Conservation (phyloP, 2,797 vertebrate species). For the Argyrosomus regius region DNA sequence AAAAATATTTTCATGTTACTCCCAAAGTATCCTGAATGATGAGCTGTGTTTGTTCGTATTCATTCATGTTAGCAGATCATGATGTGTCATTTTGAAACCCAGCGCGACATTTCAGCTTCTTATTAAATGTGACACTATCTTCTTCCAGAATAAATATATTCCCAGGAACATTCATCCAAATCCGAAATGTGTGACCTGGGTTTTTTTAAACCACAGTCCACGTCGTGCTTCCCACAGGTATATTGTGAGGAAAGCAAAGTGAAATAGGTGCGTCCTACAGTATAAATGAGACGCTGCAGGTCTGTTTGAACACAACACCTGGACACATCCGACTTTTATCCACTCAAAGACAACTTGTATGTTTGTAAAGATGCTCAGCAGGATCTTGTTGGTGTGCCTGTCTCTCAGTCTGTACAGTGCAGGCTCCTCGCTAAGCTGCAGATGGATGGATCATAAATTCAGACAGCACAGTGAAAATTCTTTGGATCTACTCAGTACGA, state of each 20-base stretch:
- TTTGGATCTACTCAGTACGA: conserved; percentile 48
- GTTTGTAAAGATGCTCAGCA: conserved; percentile 47
- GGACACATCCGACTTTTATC: background rate
- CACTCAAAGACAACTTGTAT: fast-evolving
- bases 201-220: no score
- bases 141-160: no score
- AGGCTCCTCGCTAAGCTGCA: conserved; percentile 60
- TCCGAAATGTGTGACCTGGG: no score
- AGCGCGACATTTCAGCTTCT: no score
- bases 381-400: conserved; percentile 30
- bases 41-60: no score
- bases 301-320: conserved; percentile 13
- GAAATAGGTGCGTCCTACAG: conserved; percentile 29
- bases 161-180: no score
- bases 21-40: no score
- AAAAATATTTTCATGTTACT: no score
- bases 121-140: no score
- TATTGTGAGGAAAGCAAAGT: conserved; percentile 12
- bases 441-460: conserved; percentile 74
- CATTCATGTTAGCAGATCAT: no score
- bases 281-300: conserved; percentile 32
- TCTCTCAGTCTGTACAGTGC: conserved; percentile 29
- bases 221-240: background rate
- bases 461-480: conserved; percentile 41
- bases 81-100: no score